These are phyloP conservation scores for Agrotis puta DNA, from an alignment of 2,888 invertebrate genomes.

Conservation along the genomic window DNA sequence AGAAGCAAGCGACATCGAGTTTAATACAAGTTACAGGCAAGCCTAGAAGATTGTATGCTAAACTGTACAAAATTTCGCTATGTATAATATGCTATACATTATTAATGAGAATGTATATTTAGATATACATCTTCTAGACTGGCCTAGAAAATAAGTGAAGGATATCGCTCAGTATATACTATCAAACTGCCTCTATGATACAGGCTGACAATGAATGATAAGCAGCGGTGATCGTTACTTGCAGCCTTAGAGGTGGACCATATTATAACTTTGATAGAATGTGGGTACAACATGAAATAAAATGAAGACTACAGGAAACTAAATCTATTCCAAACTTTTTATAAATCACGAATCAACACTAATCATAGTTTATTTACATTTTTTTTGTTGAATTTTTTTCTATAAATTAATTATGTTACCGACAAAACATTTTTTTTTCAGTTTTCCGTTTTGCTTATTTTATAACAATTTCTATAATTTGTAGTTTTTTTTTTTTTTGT, in stretches of 20 bases:
- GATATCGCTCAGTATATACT: conserved; percentile 61
- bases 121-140: conserved; percentile 47
- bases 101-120: conserved; percentile 8
- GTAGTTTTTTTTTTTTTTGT: background rate
- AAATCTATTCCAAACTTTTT: background rate
- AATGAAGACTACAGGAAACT: background rate
- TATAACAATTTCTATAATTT: background rate
- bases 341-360: conserved; percentile 1
- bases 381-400: background rate
- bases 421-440: background rate
- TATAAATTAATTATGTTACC: background rate
- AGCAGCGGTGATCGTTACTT: conserved; percentile 39
- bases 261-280: background rate
- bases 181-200: conserved; percentile 54
- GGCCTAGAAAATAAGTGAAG: conserved; percentile 55
- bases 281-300: background rate
- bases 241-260: conserved; percentile 21
- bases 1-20: conserved; percentile 70
- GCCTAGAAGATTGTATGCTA: conserved; percentile 40
- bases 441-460: background rate
- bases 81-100: conserved; percentile 33
- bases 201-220: conserved; percentile 49
- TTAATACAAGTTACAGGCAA: conserved; percentile 63
- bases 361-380: conserved; percentile 28
- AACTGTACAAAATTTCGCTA: conserved; percentile 20